Evolutionary conservation across 2,113 vertebrate genomes (phyloP).

Genomic region (Trogon melanurus): DNA sequence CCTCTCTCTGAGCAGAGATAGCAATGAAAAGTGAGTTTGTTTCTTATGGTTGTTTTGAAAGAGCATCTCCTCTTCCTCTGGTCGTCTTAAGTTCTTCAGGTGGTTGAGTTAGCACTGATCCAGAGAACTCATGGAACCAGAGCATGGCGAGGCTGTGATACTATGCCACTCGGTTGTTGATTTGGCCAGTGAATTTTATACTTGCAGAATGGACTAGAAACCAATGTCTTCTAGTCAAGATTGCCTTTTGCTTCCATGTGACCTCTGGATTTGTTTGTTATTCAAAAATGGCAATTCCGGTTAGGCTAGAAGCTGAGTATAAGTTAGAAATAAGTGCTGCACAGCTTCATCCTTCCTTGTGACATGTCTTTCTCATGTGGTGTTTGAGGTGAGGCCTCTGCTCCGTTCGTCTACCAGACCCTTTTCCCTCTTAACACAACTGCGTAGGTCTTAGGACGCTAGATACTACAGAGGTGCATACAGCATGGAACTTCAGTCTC

Average conservation of each 20-base stretch:
- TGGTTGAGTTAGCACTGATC: background rate
- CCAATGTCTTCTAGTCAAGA: background rate
- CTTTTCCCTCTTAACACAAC: background rate
- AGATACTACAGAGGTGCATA: background rate
- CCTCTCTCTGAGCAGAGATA: constrained; percentile 24
- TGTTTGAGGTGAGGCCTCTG: background rate
- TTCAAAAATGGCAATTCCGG: background rate
- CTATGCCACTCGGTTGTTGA: background rate
- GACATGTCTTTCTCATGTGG: background rate
- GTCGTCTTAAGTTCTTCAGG: background rate
- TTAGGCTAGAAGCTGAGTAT: background rate
- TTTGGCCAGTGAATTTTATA: background rate
- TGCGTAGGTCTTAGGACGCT: background rate
- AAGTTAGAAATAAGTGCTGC: background rate
- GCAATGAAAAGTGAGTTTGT: constrained; percentile 41
- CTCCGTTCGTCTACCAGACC: background rate
- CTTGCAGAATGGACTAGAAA: background rate
- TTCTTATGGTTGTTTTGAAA: constrained; percentile 14
- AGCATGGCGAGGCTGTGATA: background rate
- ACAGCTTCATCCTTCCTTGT: background rate
- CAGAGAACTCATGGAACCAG: background rate
- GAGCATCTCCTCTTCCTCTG: constrained; percentile 2
- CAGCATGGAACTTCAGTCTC: background rate
- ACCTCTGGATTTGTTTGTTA: background rate
- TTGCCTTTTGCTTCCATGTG: background rate